Conservation (phyloP, 2,888 invertebrate species). For the Eulithis prunata region DNA sequence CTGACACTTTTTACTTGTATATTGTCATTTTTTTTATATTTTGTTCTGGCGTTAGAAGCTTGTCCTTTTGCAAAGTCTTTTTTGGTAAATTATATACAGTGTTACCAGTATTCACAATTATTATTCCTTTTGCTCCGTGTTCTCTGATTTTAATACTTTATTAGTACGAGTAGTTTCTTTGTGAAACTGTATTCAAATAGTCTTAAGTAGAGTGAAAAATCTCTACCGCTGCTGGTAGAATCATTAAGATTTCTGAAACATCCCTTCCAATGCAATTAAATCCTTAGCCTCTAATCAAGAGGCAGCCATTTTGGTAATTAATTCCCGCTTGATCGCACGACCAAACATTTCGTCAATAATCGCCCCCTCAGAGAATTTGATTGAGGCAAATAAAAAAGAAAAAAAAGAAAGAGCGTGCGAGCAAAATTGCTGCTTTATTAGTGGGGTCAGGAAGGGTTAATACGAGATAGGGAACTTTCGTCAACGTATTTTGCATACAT, state of each 20-base stretch:
- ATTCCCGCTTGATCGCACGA: constrained; percentile 58
- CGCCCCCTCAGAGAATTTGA: constrained; percentile 59
- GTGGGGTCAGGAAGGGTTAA: constrained; percentile 47
- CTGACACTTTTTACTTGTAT: too few relatives aligned
- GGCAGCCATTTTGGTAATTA: constrained; percentile 60
- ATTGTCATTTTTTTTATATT: too few relatives aligned
- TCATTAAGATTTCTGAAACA: background rate
- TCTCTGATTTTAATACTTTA: too few relatives aligned
- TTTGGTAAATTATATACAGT: too few relatives aligned
- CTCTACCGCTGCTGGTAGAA: background rate
- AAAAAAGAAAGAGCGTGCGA: constrained; percentile 52
- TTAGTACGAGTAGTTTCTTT: too few relatives aligned
- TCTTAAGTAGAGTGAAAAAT: too few relatives aligned
- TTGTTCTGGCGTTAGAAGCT: too few relatives aligned
- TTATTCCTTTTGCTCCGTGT: too few relatives aligned
- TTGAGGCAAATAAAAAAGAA: constrained; percentile 62
- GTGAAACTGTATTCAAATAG: too few relatives aligned
- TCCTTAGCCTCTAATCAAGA: constrained; percentile 49
- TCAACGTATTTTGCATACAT: constrained; percentile 20
- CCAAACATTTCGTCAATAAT: constrained; percentile 54
- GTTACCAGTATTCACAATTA: too few relatives aligned
- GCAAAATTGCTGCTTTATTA: constrained; percentile 67
- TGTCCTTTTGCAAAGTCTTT: too few relatives aligned
- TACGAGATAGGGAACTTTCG: constrained; percentile 20
- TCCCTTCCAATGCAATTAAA: constrained; percentile 51